Percentiles rank a stretch among this genome's conserved stretches.
These are phyloP conservation scores for Loris lydekkerianus DNA, from an alignment of 2,797 vertebrate species.

Conservation along the genomic window DNA sequence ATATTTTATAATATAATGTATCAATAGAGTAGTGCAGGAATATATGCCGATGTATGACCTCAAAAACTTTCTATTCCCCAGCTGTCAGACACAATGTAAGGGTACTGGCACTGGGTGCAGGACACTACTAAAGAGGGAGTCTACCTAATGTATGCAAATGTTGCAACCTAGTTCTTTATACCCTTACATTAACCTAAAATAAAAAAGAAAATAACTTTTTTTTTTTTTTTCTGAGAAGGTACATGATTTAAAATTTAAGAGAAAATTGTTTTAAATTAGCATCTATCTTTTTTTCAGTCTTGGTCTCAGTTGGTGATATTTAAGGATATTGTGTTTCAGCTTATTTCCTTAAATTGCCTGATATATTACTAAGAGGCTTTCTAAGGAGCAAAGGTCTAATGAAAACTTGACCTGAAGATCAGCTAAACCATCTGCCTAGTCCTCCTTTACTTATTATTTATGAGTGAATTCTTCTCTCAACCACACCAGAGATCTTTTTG, in stretches of 20 bases:
- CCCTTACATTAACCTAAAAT: too few species aligned
- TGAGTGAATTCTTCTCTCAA: constrained; percentile 46
- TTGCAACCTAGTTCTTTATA: too few species aligned
- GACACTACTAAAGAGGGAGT: too few species aligned
- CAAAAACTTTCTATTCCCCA: not conserved
- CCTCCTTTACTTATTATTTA: not conserved
- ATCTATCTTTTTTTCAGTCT: not conserved
- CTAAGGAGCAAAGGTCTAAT: constrained; percentile 3
- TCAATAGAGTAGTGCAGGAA: not conserved
- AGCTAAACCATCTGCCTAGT: not conserved
- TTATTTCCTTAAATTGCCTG: not conserved
- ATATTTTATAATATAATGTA: not conserved
- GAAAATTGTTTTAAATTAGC: not conserved
- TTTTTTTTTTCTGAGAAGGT: not conserved
- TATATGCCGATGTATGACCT: not conserved
- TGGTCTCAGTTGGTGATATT: constrained; percentile 7
- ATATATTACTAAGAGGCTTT: not conserved
- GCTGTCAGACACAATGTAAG: too few species aligned
- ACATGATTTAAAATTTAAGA: constrained; percentile 6
- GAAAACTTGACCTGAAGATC: not conserved
- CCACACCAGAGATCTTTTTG: not conserved
- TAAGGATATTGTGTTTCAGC: constrained; percentile 7
- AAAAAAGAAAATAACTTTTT: not conserved
- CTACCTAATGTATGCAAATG: too few species aligned
- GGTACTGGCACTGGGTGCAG: too few species aligned